Percentiles rank a stretch among this genome's conserved stretches.
Evolutionary conservation across 2,113 vertebrate genomes (phyloP).

Genomic region (Poicephalus gulielmi): DNA sequence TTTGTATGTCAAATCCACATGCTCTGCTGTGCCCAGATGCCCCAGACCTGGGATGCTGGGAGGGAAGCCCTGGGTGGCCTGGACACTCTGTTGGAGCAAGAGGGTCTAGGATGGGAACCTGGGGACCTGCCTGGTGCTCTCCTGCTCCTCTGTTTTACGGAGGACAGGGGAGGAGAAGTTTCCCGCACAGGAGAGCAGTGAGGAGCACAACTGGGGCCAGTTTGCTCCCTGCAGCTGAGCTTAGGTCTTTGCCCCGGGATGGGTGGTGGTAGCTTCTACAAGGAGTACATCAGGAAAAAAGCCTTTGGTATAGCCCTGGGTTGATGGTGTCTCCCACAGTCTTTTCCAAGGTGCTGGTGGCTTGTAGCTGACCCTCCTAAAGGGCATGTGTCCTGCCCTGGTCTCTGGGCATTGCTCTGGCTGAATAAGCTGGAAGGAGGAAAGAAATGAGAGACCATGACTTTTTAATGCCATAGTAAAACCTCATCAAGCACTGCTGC

Average conservation of each 20-base stretch:
- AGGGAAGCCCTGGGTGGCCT: not conserved
- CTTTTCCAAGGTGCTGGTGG: not conserved
- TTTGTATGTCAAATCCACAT: not conserved
- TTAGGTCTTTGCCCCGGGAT: not conserved
- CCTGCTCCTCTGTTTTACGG: not conserved
- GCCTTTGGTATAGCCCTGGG: not conserved
- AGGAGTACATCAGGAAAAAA: not conserved
- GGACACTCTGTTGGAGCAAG: not conserved
- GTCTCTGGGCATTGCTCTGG: not conserved
- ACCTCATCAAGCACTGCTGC: not conserved
- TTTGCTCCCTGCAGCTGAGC: not conserved
- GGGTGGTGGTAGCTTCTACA: not conserved
- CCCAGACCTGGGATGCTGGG: not conserved
- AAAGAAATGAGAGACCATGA: accelerated
- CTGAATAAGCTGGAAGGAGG: not conserved
- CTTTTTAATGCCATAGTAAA: not conserved
- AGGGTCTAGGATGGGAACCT: not conserved
- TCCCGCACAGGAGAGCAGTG: accelerated
- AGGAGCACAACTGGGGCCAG: not conserved
- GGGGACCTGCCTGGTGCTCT: not conserved
- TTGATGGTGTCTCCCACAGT: accelerated
- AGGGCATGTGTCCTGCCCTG: not conserved
- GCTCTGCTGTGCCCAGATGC: not conserved
- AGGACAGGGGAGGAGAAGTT: not conserved
- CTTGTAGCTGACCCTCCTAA: not conserved